phyloP scores from a whole-genome alignment of 92 coral and sea anemone species.

The Phenganax marumi region DNA sequence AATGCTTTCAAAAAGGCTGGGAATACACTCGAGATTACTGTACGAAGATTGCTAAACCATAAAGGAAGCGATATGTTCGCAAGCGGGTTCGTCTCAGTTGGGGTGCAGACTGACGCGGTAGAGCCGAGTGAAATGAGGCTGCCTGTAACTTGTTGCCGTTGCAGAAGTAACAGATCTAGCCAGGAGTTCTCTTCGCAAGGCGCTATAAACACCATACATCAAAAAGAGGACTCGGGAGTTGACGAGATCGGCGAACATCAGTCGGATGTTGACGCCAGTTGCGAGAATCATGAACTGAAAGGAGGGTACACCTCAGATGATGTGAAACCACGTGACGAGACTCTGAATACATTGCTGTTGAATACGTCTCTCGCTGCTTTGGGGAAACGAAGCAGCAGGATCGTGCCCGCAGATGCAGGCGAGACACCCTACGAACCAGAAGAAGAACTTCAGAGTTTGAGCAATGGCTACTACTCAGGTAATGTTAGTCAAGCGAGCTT shows the following conservation, averaged over 20 bases:
- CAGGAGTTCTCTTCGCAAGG: constrained; percentile 43
- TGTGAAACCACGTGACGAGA: constrained; percentile 27
- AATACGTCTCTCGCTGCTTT: constrained; percentile 34
- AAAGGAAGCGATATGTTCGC: constrained; percentile 22
- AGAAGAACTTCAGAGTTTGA: constrained; percentile 26
- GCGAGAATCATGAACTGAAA: constrained; percentile 10
- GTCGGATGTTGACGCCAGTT: constrained; percentile 38
- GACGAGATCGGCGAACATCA: constrained; percentile 45
- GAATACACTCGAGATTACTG: constrained; percentile 67
- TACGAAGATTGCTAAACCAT: constrained; percentile 65
- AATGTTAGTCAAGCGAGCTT: constrained; percentile 41
- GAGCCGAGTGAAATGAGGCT: not conserved
- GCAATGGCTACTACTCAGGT: constrained; percentile 43
- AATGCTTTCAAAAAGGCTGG: constrained; percentile 82
- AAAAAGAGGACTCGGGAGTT: constrained; percentile 41
- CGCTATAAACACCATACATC: constrained; percentile 26
- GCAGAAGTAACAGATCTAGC: constrained; percentile 35
- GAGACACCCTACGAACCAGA: constrained; percentile 26
- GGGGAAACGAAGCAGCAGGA: constrained; percentile 15
- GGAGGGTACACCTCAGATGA: constrained; percentile 3
- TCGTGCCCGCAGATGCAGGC: constrained; percentile 5
- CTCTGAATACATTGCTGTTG: constrained; percentile 10
- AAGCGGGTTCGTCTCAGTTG: constrained; percentile 63
- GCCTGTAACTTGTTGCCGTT: constrained; percentile 30
- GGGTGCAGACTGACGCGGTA: constrained; percentile 76